Evolutionary conservation across 2,888 invertebrate species (phyloP).

Genomic region (Mantis religiosa): DNA sequence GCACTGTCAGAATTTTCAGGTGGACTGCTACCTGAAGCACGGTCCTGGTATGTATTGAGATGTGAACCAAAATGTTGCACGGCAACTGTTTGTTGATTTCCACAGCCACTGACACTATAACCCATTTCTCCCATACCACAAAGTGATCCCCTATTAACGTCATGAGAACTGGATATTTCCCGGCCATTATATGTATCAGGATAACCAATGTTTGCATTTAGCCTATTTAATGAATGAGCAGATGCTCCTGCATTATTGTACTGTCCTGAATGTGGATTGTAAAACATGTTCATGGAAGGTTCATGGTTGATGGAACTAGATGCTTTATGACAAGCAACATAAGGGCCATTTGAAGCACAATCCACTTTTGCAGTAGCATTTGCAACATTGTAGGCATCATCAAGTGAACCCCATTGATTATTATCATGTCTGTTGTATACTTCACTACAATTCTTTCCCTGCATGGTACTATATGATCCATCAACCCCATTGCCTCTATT

Average conservation of each 20-base stretch:
- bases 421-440: background rate
- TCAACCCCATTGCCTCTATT: background rate
- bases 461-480: background rate
- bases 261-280: conserved; percentile 1
- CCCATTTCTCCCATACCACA: background rate
- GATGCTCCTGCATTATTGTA: background rate
- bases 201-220: conserved; percentile 2
- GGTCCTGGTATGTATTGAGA: background rate
- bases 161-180: background rate
- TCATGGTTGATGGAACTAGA: background rate
- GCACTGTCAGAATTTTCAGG: background rate
- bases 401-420: background rate
- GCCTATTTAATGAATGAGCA: background rate
- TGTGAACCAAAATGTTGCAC: background rate
- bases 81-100: background rate
- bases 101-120: background rate
- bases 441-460: background rate
- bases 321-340: no score
- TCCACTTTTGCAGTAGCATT: background rate
- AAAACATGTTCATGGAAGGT: background rate
- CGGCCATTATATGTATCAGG: conserved; percentile 4
- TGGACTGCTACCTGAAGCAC: background rate
- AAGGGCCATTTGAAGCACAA: background rate
- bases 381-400: background rate
- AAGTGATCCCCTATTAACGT: background rate